Conservation (phyloP, 2,113 vertebrate species). For the Thamnaconus septentrionalis region DNA sequence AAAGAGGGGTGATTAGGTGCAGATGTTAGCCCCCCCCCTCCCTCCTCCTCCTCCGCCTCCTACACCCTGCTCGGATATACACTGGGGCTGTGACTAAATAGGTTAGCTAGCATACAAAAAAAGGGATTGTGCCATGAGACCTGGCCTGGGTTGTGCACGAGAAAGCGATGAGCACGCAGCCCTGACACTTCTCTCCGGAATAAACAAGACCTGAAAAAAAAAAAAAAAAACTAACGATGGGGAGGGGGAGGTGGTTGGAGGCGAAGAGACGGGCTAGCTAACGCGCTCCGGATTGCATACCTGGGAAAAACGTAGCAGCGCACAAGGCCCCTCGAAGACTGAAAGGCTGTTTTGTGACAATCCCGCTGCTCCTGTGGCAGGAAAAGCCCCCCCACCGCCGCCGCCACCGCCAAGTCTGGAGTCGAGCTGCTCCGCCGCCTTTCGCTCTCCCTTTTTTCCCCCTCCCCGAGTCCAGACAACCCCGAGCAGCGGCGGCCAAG, state of each 20-base stretch:
- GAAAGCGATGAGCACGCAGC: slow-evolving; percentile 39
- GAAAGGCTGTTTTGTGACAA: slow-evolving; percentile 71
- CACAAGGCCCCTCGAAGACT: slow-evolving; percentile 68
- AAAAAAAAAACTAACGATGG: slow-evolving; percentile 4
- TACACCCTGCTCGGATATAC: slow-evolving; percentile 24
- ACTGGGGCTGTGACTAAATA: slow-evolving; percentile 30
- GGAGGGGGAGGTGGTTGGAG: slow-evolving; percentile 8
- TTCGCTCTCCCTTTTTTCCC: slow-evolving; percentile 56
- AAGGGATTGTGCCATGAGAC: slow-evolving; percentile 15
- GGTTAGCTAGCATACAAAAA: slow-evolving; percentile 62
- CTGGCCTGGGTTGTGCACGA: slow-evolving; percentile 41
- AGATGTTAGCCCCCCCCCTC: slow-evolving; percentile 54
- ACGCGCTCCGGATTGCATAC: slow-evolving; percentile 54
- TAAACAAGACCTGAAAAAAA: too few relatives aligned
- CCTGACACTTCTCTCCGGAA: slow-evolving; percentile 25
- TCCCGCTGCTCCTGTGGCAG: slow-evolving; percentile 69
- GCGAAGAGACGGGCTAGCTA: slow-evolving; percentile 48
- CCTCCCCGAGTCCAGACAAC: slow-evolving; percentile 64
- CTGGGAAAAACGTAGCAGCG: slow-evolving; percentile 60
- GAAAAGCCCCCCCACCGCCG: slow-evolving; percentile 40
- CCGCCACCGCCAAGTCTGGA: slow-evolving; percentile 62
- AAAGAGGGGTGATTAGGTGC: slow-evolving; percentile 67
- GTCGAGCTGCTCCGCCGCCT: slow-evolving; percentile 73
- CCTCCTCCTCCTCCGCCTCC: too few relatives aligned
- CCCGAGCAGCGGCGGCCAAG: slow-evolving; percentile 71